phyloP scores from a whole-genome alignment of 2,113 vertebrate species.

The Hystrix brachyura region DNA sequence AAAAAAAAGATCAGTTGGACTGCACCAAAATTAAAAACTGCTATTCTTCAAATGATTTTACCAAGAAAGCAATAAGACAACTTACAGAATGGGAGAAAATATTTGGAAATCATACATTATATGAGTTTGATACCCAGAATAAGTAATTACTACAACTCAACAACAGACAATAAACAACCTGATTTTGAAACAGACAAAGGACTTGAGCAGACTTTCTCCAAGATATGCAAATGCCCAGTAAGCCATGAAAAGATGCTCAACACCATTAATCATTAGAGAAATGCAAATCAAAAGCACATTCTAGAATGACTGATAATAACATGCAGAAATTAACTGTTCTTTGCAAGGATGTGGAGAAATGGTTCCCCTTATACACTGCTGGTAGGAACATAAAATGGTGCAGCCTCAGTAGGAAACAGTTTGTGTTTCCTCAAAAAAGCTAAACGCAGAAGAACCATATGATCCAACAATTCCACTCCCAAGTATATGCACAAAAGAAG shows the following conservation, averaged over 20 bases:
- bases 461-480: not conserved
- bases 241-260: not conserved
- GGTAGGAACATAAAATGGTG: not conserved
- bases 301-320: not conserved
- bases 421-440: not conserved
- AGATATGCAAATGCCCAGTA: not conserved
- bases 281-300: not conserved
- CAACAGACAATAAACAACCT: not conserved
- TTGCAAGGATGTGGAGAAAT: not conserved
- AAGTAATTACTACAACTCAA: not conserved
- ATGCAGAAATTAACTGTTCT: not conserved
- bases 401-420: not conserved
- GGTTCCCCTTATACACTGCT: not conserved
- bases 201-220: not conserved
- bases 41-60: slow-evolving; percentile 2
- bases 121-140: not conserved
- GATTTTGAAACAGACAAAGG: not conserved
- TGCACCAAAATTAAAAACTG: not conserved
- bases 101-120: not conserved
- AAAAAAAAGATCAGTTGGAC: not conserved
- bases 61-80: not conserved
- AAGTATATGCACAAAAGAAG: not conserved
- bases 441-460: not conserved
- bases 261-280: not conserved
- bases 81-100: not conserved